These are phyloP conservation scores for Syncerus caffer DNA, from an alignment of 2,797 vertebrate genomes.

Conservation along the genomic window DNA sequence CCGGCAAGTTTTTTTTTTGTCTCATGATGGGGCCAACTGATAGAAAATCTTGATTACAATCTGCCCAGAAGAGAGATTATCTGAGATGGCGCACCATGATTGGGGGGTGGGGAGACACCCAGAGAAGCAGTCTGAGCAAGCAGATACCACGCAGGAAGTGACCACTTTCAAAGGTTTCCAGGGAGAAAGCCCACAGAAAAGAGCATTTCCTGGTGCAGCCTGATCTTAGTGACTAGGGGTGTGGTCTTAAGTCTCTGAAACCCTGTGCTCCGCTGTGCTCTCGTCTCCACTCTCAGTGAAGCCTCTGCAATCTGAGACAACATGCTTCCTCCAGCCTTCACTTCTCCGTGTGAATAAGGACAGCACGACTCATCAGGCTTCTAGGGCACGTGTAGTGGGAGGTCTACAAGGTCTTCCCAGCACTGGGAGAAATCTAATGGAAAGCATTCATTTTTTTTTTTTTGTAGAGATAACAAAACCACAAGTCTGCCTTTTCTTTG, in stretches of 20 bases:
- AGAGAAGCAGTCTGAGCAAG: background rate
- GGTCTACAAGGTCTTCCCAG: background rate
- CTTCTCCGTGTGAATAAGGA: background rate
- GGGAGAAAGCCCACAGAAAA: background rate
- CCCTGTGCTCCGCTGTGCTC: background rate
- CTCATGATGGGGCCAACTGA: background rate
- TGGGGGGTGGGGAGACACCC: background rate
- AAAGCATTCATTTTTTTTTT: background rate
- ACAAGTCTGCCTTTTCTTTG: background rate
- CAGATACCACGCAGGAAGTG: background rate
- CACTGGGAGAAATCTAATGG: background rate
- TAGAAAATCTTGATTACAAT: background rate
- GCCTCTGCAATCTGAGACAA: background rate
- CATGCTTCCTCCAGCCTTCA: background rate
- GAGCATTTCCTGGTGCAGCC: background rate
- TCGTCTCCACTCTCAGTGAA: no score
- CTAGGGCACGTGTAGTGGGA: background rate
- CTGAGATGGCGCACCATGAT: background rate
- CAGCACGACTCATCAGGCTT: background rate
- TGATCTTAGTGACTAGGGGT: background rate
- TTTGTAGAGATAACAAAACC: background rate
- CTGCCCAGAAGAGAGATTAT: background rate
- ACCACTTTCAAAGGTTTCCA: background rate
- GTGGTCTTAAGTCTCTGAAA: background rate
- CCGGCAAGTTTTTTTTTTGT: background rate